Conservation (phyloP, 2,888 invertebrate genomes). For the Euspilapteryx auroguttella region DNA sequence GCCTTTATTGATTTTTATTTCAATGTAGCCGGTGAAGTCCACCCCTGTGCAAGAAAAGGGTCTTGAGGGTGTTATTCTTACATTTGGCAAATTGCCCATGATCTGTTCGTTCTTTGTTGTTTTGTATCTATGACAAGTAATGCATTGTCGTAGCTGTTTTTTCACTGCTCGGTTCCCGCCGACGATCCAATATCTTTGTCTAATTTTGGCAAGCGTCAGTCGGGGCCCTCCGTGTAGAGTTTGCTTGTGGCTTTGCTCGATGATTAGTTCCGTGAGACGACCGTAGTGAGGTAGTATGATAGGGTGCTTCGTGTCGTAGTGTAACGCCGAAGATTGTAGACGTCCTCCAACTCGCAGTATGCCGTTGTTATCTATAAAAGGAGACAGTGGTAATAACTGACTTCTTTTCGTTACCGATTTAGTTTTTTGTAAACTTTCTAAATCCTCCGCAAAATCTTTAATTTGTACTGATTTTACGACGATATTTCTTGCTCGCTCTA, state of each 20-base stretch:
- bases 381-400: not conserved
- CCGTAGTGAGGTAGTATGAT: not conserved
- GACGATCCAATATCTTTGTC: constrained; percentile 5
- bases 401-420: not conserved
- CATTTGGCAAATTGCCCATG: constrained; percentile 7
- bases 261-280: constrained; percentile 1
- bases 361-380: not conserved
- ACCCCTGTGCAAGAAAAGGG: constrained; percentile 6
- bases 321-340: not conserved
- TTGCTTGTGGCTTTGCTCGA: constrained; percentile 1
- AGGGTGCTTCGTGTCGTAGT: constrained; percentile 1
- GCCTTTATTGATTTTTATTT: constrained; percentile 7
- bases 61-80: constrained; percentile 4
- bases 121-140: constrained; percentile 3
- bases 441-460: not conserved
- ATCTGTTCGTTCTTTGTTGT: not conserved
- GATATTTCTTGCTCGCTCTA: not conserved
- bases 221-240: constrained; percentile 1
- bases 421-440: not conserved
- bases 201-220: not conserved
- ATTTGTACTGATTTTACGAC: not conserved
- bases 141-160: constrained; percentile 3
- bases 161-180: constrained; percentile 5
- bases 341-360: constrained; percentile 1
- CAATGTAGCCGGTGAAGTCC: constrained; percentile 6